Evolutionary conservation across 2,888 invertebrate genomes (phyloP).

Genomic region (Colostygia pectinataria): DNA sequence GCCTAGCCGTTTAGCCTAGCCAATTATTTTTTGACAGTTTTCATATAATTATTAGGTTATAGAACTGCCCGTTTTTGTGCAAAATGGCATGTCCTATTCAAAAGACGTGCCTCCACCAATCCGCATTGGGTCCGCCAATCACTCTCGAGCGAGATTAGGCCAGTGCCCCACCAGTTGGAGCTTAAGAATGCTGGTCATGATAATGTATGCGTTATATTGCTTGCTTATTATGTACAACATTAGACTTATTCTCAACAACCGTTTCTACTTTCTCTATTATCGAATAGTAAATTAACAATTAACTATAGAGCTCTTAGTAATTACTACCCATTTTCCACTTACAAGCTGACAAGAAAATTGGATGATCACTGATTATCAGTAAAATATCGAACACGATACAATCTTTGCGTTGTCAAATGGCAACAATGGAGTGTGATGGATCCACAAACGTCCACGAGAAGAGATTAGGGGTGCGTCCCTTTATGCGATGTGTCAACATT

Average conservation of each 20-base stretch:
- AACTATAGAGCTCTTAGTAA: constrained; percentile 19
- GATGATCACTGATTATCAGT: constrained; percentile 26
- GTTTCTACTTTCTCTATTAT: constrained; percentile 24
- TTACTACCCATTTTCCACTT: constrained; percentile 26
- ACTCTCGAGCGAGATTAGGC: too few species aligned
- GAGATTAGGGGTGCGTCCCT: constrained; percentile 44
- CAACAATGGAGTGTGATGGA: constrained; percentile 33
- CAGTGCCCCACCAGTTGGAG: too few species aligned
- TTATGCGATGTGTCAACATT: constrained; percentile 54
- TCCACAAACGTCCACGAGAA: constrained; percentile 27
- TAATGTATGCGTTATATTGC: too few species aligned
- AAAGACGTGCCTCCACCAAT: too few species aligned
- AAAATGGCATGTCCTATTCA: too few species aligned
- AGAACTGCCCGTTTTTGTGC: too few species aligned
- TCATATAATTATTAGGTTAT: too few species aligned
- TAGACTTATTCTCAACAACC: constrained; percentile 1
- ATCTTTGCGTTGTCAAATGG: constrained; percentile 31
- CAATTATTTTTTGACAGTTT: too few species aligned
- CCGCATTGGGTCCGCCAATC: too few species aligned
- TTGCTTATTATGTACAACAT: background rate
- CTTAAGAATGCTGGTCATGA: too few species aligned
- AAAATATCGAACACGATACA: constrained; percentile 17
- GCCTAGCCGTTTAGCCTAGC: too few species aligned
- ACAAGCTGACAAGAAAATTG: constrained; percentile 34
- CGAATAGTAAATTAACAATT: constrained; percentile 24